Conservation (phyloP, 2,888 invertebrate species). For the Drosophila nigricruria region DNA sequence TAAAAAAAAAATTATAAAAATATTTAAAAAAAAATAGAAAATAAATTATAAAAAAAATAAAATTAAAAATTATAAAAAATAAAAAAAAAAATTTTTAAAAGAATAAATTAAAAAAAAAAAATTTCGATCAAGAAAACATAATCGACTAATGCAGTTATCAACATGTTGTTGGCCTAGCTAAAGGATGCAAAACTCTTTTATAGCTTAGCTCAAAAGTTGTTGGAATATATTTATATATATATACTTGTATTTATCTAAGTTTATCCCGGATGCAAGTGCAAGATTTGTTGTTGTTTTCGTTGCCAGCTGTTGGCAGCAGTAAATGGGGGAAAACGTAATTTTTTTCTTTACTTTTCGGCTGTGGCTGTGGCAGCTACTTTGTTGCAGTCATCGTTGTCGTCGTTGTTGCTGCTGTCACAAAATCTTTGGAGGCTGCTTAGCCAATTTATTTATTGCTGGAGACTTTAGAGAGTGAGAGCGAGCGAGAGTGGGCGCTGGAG, state of each 20-base stretch:
- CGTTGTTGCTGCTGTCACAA: constrained; percentile 46
- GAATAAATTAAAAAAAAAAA: too few relatives aligned
- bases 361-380: constrained; percentile 20
- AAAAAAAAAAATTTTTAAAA: too few relatives aligned
- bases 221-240: not conserved
- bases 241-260: not conserved
- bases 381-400: constrained; percentile 19
- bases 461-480: not conserved
- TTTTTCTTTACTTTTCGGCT: constrained; percentile 11
- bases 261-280: constrained; percentile 59
- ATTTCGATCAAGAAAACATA: too few relatives aligned
- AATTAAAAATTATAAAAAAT: too few relatives aligned
- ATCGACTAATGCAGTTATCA: too few relatives aligned
- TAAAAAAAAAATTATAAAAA: too few relatives aligned
- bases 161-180: too few relatives aligned
- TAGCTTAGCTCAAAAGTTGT: not conserved
- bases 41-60: too few relatives aligned
- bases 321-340: constrained; percentile 47
- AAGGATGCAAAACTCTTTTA: not conserved
- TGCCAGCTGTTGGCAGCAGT: constrained; percentile 31
- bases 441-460: constrained; percentile 56
- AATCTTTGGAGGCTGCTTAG: constrained; percentile 49
- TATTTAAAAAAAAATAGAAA: too few relatives aligned
- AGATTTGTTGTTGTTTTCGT: constrained; percentile 26
- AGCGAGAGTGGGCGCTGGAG: not conserved